Conservation (phyloP, 2,797 vertebrate species). For the Rhinella marina region DNA sequence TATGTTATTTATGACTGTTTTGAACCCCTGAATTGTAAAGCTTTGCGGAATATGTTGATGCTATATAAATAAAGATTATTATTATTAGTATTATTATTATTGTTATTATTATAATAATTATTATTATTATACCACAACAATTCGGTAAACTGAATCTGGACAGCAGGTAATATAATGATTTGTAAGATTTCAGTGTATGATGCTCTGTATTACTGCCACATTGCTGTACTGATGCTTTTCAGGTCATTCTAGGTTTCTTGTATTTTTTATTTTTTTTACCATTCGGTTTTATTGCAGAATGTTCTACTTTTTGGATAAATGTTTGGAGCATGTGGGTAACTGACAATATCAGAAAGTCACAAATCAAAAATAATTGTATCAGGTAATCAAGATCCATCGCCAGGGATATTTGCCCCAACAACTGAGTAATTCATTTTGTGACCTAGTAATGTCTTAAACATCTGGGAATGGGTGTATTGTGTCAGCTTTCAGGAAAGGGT, state of each 20-base stretch:
- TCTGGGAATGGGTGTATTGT: conserved; percentile 61
- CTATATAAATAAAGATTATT: too few species aligned
- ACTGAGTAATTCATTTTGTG: conserved; percentile 50
- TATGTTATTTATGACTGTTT: too few species aligned
- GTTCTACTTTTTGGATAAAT: neutral
- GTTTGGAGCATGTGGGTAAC: conserved; percentile 2
- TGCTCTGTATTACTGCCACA: neutral
- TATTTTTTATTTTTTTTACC: neutral
- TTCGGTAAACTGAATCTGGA: too few species aligned
- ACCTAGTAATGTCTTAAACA: conserved; percentile 54
- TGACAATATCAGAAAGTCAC: conserved; percentile 13
- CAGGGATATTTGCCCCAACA: conserved; percentile 47
- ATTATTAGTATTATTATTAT: too few species aligned
- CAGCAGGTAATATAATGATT: neutral
- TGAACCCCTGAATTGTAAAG: too few species aligned
- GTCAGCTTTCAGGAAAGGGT: conserved; percentile 59
- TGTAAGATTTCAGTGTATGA: neutral
- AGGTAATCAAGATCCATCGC: neutral
- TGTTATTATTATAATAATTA: too few species aligned
- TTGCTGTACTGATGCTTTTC: neutral
- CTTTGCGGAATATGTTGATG: too few species aligned
- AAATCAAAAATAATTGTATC: conserved; percentile 27
- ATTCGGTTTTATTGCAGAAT: neutral
- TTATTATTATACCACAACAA: too few species aligned
- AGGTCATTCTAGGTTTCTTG: conserved; percentile 8